Base-by-base conservation (phyloP, 2,797 vertebrate species). In the Erethizon dorsatum region DNA sequence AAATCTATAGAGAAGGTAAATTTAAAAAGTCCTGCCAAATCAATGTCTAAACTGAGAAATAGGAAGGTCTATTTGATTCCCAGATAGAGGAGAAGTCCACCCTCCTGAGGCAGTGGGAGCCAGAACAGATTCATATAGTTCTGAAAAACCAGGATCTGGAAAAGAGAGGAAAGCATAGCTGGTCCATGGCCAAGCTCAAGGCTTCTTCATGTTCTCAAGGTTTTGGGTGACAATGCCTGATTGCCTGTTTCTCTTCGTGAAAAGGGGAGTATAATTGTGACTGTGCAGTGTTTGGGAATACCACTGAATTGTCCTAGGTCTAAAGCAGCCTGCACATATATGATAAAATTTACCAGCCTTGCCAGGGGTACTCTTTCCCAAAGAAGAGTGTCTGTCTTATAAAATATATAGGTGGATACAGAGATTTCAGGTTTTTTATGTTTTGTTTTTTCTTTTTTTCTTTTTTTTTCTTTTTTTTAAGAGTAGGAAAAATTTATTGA, bases 1-100 rank as follows among this genome's bases (percentile, higher is more conserved):
- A 88, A 84, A 54, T 83, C 12, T n/a, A 7, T n/a, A 90, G 57
- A 94, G 86, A 87, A 78, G 45, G 52, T 88, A 80, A 94, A 88
- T 86, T 95, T 61, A 67, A 28, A 94, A 89, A 91, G 7, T 22
- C 33, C 91, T 80, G n/a, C 13, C 47, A 79, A 50, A 0, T 69
- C 47, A 83, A 75, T 89, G n/a, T 10, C 28, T 59, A 95, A 69
- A 96, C 1, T 52, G 75, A 61, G 14, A 71, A 92, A 59, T 87
- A 67, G 85, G 59, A 96, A 71, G 78, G 26, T 33, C n/a, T 88
- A 31, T 82, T 47, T n/a, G 54, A 95, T 69, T 78, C 0, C 56
- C 59, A 92, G 83, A 50, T 28, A 80, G 26, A 52, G 33, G 50
- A 56, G 24, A 88, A 88, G 10, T 59, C 20, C 47, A 17, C 77